A percentile compares a stretch with the other conserved stretches of the same genome.
Conservation (phyloP, 2,113 vertebrate genomes). For the Deroptyus accipitrinus region DNA sequence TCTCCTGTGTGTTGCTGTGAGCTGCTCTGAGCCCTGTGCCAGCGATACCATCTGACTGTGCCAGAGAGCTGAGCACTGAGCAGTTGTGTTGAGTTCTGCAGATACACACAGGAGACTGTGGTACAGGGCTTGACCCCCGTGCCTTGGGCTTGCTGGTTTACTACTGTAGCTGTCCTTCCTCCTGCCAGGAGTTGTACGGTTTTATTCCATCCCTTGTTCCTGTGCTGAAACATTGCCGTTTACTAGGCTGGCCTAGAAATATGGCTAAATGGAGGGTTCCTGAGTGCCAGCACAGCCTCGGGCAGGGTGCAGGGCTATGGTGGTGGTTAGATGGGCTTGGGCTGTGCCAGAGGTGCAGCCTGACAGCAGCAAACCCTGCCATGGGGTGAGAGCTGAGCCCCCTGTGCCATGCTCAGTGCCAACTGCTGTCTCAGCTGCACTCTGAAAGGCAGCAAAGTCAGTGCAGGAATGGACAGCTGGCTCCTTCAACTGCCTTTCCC, state of each 20-base stretch:
- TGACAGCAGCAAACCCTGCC: not conserved
- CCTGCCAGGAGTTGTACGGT: not conserved
- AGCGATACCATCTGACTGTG: rapidly evolving
- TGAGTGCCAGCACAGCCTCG: not conserved
- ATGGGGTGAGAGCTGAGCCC: not conserved
- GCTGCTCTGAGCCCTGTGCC: not conserved
- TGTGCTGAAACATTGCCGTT: not conserved
- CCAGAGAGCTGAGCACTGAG: not conserved
- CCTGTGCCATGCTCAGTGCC: not conserved
- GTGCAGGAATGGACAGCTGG: not conserved
- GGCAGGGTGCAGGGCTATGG: not conserved
- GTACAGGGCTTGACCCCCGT: not conserved
- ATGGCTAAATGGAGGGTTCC: rapidly evolving
- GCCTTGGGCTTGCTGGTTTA: not conserved
- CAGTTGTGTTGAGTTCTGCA: rapidly evolving
- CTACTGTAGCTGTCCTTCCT: not conserved
- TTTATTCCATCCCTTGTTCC: not conserved
- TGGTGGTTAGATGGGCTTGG: not conserved
- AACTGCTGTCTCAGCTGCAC: not conserved
- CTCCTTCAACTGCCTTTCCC: not conserved
- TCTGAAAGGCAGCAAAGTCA: not conserved
- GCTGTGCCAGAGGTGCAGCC: not conserved
- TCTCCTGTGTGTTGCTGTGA: not conserved
- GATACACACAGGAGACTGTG: rapidly evolving
- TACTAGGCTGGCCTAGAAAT: not conserved